Conservation (phyloP, 2,113 vertebrate genomes). For the Chionis minor region DNA sequence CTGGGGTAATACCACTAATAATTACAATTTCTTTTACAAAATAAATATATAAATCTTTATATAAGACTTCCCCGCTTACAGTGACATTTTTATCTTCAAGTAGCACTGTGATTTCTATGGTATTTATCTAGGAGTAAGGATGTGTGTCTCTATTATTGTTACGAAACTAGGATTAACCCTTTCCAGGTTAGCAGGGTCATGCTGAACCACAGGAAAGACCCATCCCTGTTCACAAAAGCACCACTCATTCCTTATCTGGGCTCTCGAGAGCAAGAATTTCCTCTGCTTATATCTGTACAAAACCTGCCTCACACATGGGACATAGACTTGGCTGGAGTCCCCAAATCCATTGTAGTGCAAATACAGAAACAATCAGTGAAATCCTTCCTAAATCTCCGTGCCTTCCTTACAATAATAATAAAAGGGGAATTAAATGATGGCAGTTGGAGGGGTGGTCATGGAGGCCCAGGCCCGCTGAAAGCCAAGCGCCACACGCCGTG, state of each 20-base stretch:
- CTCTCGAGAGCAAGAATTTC: background rate
- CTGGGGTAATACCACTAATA: background rate
- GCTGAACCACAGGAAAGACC: constrained; percentile 9
- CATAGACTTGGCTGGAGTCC: background rate
- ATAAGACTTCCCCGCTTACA: background rate
- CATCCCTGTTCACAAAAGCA: background rate
- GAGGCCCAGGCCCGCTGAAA: background rate
- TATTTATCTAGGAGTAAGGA: background rate
- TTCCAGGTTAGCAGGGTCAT: background rate
- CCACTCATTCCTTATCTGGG: background rate
- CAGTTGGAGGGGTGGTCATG: background rate
- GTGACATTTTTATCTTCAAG: background rate
- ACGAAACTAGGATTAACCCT: background rate
- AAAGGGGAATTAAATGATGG: background rate
- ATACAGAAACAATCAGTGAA: background rate
- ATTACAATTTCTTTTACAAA: background rate
- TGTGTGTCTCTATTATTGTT: background rate
- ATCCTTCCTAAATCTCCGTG: background rate
- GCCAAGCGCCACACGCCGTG: background rate
- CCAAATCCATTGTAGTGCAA: background rate
- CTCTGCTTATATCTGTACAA: background rate
- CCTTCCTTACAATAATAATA: background rate
- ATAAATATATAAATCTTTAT: background rate
- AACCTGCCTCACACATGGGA: background rate
- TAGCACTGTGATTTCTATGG: background rate